Percentiles rank a stretch among this genome's conserved stretches.
Evolutionary conservation across 2,113 vertebrate genomes (phyloP).

Genomic region (Siniperca chuatsi): DNA sequence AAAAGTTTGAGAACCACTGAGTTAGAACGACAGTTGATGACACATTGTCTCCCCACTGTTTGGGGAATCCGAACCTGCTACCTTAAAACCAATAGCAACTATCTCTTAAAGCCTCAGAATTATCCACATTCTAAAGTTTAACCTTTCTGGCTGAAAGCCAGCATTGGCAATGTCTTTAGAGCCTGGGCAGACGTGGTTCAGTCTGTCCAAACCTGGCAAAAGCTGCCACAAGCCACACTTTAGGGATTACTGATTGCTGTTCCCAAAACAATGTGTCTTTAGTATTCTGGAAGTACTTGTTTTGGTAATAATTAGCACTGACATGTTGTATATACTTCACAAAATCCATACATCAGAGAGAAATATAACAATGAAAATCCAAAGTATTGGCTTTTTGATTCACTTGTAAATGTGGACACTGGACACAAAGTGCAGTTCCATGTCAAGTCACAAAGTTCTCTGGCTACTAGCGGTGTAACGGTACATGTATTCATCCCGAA

Average conservation of each 20-base stretch:
- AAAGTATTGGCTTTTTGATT: neutral
- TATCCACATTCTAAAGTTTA: slow-evolving; percentile 7
- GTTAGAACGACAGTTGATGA: neutral
- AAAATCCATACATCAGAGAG: neutral
- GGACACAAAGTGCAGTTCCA: neutral
- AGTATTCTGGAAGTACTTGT: neutral
- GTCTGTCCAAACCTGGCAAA: neutral
- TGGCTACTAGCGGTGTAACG: too few relatives aligned
- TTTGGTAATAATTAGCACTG: neutral
- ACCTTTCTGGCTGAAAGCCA: slow-evolving; percentile 4
- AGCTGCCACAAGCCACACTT: slow-evolving; percentile 1
- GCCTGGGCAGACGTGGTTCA: neutral
- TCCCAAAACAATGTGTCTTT: neutral
- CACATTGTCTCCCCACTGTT: neutral
- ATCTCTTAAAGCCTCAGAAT: neutral
- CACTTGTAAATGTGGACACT: neutral
- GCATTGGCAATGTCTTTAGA: neutral
- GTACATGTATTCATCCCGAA: too few relatives aligned
- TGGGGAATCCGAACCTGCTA: neutral
- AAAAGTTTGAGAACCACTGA: too few relatives aligned
- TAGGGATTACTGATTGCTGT: slow-evolving; percentile 5
- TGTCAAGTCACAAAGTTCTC: neutral
- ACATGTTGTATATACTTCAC: neutral
- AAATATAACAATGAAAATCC: neutral
- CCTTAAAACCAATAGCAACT: neutral